Evolutionary conservation across 2,888 invertebrate species (phyloP).

Genomic region (Morpho helenor): DNA sequence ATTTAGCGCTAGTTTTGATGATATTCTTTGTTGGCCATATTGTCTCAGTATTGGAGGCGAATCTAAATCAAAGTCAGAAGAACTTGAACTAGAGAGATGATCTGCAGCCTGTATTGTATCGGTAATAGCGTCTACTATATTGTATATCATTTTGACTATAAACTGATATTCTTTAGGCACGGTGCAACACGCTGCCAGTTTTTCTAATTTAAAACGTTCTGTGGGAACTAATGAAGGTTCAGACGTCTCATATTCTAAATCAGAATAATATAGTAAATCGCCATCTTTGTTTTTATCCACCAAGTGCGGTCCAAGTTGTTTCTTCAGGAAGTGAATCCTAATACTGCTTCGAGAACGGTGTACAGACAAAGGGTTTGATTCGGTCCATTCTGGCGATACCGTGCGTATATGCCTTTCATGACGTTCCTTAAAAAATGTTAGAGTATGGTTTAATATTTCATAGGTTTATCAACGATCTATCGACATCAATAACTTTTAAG

Average conservation of each 20-base stretch:
- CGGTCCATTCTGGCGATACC: slow-evolving; percentile 43
- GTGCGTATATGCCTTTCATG: slow-evolving; percentile 54
- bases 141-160: slow-evolving; percentile 43
- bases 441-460: too few relatives aligned
- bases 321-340: slow-evolving; percentile 31
- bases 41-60: slow-evolving; percentile 31
- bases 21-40: slow-evolving; percentile 36
- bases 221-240: slow-evolving; percentile 40
- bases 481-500: too few relatives aligned
- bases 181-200: slow-evolving; percentile 25
- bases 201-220: slow-evolving; percentile 38
- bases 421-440: slow-evolving; percentile 40
- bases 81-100: slow-evolving; percentile 13
- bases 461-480: too few relatives aligned
- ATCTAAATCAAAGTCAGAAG: slow-evolving; percentile 11
- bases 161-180: slow-evolving; percentile 39
- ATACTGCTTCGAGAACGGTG: slow-evolving; percentile 21
- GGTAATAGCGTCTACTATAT: slow-evolving; percentile 39
- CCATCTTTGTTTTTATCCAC: slow-evolving; percentile 14
- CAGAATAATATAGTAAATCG: slow-evolving; percentile 32
- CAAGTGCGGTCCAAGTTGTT: slow-evolving; percentile 15
- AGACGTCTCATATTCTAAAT: slow-evolving; percentile 30
- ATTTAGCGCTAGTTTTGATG: slow-evolving; percentile 17
- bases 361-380: slow-evolving; percentile 7
- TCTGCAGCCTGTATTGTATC: background rate